Percentiles rank a stretch among this genome's conserved stretches.
These are phyloP conservation scores for Megastigmus dorsalis DNA, from an alignment of 2,888 invertebrate species.

Conservation along the genomic window DNA sequence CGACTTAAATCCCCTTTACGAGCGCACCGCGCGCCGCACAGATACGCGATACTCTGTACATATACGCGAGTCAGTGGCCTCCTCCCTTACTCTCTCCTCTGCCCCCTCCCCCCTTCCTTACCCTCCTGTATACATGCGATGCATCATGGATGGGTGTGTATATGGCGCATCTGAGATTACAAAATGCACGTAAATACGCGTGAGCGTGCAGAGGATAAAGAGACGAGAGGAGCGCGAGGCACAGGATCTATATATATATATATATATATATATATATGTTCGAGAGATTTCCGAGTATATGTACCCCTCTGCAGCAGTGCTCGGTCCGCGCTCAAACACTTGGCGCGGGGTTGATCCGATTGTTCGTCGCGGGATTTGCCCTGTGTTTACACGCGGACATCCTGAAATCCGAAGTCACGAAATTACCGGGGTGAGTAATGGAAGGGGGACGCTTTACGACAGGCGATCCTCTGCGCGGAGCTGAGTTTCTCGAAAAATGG, in stretches of 20 bases:
- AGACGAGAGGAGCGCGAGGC: background rate
- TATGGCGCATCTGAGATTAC: constrained; percentile 57
- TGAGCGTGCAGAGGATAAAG: constrained; percentile 1
- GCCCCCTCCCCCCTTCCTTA: too few relatives aligned
- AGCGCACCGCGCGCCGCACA: too few relatives aligned
- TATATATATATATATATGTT: too few relatives aligned
- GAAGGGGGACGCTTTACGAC: background rate
- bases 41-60: too few relatives aligned
- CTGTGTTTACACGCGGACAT: constrained; percentile 44
- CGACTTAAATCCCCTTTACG: too few relatives aligned
- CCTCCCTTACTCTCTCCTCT: too few relatives aligned
- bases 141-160: constrained; percentile 55
- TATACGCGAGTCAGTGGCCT: too few relatives aligned
- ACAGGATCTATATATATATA: too few relatives aligned
- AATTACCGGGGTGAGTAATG: constrained; percentile 44
- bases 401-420: constrained; percentile 29
- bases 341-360: constrained; percentile 36
- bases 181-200: constrained; percentile 44
- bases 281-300: background rate
- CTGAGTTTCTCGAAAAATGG: constrained; percentile 43
- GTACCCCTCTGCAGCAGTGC: too few relatives aligned
- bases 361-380: constrained; percentile 24
- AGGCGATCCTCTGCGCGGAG: background rate
- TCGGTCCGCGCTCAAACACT: constrained; percentile 11
- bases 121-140: too few relatives aligned